These are phyloP conservation scores for Trichomycterus rosablanca DNA, from an alignment of 2,113 vertebrate species.

Conservation along the genomic window DNA sequence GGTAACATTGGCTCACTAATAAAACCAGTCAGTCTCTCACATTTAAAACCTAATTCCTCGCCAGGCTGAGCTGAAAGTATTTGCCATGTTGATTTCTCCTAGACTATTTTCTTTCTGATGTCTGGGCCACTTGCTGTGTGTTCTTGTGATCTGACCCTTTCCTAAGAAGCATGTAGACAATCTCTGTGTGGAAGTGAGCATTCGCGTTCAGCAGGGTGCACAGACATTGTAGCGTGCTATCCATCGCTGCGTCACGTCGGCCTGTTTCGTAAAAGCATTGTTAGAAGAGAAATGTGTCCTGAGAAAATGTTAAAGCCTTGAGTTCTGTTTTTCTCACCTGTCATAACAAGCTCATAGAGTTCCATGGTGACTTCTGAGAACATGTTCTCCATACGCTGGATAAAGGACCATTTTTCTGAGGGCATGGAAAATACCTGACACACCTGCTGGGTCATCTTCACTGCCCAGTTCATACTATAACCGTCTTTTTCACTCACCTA, in stretches of 20 bases:
- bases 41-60: too few relatives aligned
- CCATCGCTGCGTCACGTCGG: conserved; percentile 61
- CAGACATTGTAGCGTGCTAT: conserved; percentile 66
- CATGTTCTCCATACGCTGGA: conserved; percentile 74
- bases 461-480: conserved; percentile 83
- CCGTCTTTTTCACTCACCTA: conserved; percentile 89
- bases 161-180: conserved; percentile 65
- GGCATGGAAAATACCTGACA: conserved; percentile 66
- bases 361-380: conserved; percentile 76
- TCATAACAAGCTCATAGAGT: conserved; percentile 64
- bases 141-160: conserved; percentile 27
- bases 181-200: conserved; percentile 80
- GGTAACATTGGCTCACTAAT: too few relatives aligned
- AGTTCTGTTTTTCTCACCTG: conserved; percentile 64
- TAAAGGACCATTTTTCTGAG: conserved; percentile 69
- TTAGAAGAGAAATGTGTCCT: too few relatives aligned
- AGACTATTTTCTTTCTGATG: neutral
- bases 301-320: neutral
- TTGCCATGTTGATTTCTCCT: neutral
- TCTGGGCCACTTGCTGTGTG: neutral
- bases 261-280: conserved; percentile 33
- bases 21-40: too few relatives aligned
- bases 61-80: too few relatives aligned
- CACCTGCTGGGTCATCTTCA: conserved; percentile 80
- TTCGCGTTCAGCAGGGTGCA: conserved; percentile 78